Evolutionary conservation across 2,797 vertebrate species (phyloP), one percentile per base, ranked within the genome.

Genomic region (Neosilurus hyrtlii): DNA sequence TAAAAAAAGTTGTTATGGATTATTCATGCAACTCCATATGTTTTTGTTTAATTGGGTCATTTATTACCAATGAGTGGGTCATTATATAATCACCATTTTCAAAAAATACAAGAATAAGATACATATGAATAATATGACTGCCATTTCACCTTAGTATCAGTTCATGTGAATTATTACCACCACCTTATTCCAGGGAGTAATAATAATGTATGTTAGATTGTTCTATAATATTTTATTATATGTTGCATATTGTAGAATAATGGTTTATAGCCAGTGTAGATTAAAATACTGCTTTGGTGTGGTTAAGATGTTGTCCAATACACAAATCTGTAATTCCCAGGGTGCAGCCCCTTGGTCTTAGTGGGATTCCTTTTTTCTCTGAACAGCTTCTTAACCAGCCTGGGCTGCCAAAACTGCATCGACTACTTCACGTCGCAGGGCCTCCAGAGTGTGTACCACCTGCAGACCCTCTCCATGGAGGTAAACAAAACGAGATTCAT

Each of bases 401-500:
- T 99, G 93, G 98, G 98, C 90, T 99, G 98, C 93, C 97, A 98
- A 90, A 98, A 98, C 96, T 97, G 97, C 95, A 96, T 99, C 86
- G 98, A 99, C 89, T 99, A 96, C 93, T 98, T 99, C 95, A 97
- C 96, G 80, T 97, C 97, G 82, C 97, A 99, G 91, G 98, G 98
- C 80, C 91, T 99, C 82, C 98, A 99, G 95, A 98, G 94, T 90
- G 89, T 99, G 90, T 99, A 98, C 93, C 98, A 99, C 91, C 96
- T 99, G 90, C 97, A 99, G 95, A 96, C 95, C 91, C 96, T 99
- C 85, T 95, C 97, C 76, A 95, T 98, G 91, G 98, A 99, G 97
- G 98, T 99, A 97, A 96, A 83, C 37, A n/a, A 72, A 63, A 56
- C 22, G 18, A 54, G 71, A 83, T 30, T 63, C 57, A 51, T 63